Base-by-base conservation (phyloP, 2,113 vertebrate species). In the Sylvilagus bachmani region DNA sequence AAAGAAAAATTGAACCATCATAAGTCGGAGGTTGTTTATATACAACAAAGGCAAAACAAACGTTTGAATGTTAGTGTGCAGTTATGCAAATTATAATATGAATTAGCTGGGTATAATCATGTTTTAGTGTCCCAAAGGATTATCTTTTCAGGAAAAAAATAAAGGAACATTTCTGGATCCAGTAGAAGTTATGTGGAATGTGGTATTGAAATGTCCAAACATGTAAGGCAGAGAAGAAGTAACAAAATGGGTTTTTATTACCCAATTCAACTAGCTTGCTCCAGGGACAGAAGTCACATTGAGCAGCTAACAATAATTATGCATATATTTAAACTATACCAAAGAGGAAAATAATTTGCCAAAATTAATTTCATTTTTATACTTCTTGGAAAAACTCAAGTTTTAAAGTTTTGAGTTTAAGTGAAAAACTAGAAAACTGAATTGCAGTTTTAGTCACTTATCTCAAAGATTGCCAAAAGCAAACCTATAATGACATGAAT, bases 221-320 rank as follows among this genome's bases (percentile, higher is more conserved):
- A n/a, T 38, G 29, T 49, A 90, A 81, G 25, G 75, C 31, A 89
- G 66, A 71, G 79, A 86, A 90, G 51, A 91, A 87, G 24, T 83
- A 92, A 80, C 8, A 89, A 75, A 89, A 67, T 44, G 1, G 67
- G 71, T 78, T 90, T 93, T 90, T 44, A 79, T 93, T 89, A 66
- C 21, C 69, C 69, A 90, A 61, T 74, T 58, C 44, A 90, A 73
- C 61, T 70, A 79, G 22, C 88, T 67, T 79, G 29, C 38, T 93
- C 27, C 61, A 58, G 58, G 49, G 82, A 14, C 36, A 85, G 84
- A 85, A 90, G 55, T 36, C 25, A 74, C 51, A 70, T 16, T 53
- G 51, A 69, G 78, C 22, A 93, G 36, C 10, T 64, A 74, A 75
- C 1, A 81, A 11, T 82, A 22, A 4, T 25, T 44, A 73, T 16